Percentiles rank a stretch among this genome's conserved stretches.
Conservation (phyloP, 1,140 invertebrate genomes). For the Stegodyphus mimosarum region DNA sequence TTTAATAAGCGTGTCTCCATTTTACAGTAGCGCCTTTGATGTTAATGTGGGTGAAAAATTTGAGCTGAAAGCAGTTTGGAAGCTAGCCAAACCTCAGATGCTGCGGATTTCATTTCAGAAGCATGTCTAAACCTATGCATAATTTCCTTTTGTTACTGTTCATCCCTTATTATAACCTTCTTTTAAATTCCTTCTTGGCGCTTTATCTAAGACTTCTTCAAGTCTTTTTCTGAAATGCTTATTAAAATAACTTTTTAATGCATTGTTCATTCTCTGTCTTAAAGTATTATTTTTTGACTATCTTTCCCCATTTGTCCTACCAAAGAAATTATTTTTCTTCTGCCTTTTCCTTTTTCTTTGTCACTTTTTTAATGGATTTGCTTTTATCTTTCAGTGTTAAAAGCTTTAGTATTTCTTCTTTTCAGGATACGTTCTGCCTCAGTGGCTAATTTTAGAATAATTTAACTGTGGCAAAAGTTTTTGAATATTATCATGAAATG, state of each 20-base stretch:
- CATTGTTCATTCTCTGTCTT: neutral
- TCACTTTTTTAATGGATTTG: no score
- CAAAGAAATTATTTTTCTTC: no score
- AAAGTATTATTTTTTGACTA: no score
- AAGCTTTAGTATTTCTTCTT: no score
- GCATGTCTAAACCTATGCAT: no score
- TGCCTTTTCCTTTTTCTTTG: no score
- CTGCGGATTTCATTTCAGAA: constrained; percentile 9
- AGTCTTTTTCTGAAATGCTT: constrained; percentile 25
- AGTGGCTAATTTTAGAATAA: no score
- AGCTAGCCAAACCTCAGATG: neutral
- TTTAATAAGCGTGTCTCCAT: constrained; percentile 14
- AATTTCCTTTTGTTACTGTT: neutral
- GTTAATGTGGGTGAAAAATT: constrained; percentile 8
- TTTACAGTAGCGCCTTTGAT: constrained; percentile 16
- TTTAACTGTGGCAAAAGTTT: no score
- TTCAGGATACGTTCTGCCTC: no score
- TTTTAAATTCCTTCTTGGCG: neutral
- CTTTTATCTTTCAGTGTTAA: no score
- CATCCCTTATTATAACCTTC: neutral
- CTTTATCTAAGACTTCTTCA: neutral
- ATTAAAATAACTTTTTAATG: constrained; percentile 25
- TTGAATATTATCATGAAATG: no score
- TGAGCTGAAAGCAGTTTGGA: neutral
- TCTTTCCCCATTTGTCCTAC: no score